Percentiles rank a stretch among this genome's conserved stretches.
These are phyloP conservation scores for Betta splendens DNA, from an alignment of 2,797 vertebrate genomes.

Conservation along the genomic window DNA sequence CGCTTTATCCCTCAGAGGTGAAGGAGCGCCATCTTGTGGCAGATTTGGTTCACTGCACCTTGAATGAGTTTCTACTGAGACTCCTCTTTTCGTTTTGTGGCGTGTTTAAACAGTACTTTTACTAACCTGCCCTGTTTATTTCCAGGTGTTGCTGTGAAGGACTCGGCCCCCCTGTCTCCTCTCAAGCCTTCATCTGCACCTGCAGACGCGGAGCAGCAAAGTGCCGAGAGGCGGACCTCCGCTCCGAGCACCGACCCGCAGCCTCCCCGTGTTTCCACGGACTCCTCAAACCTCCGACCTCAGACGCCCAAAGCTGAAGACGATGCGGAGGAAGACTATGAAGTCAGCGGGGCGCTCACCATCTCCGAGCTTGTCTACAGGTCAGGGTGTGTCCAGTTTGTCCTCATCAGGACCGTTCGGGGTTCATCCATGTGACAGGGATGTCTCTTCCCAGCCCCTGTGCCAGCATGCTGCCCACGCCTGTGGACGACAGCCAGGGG, in stretches of 20 bases:
- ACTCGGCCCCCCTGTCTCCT: constrained; percentile 75
- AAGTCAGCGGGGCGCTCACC: constrained; percentile 78
- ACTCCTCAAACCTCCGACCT: constrained; percentile 63
- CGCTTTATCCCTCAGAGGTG: not conserved
- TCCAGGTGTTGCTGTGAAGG: constrained; percentile 78
- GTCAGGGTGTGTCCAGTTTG: too few relatives aligned
- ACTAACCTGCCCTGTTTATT: constrained; percentile 5
- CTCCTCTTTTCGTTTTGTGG: not conserved
- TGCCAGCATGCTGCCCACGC: constrained; percentile 91
- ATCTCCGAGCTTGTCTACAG: constrained; percentile 93
- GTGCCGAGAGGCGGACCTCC: constrained; percentile 45
- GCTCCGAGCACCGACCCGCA: constrained; percentile 54
- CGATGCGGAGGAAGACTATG: constrained; percentile 66
- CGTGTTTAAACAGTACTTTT: too few relatives aligned
- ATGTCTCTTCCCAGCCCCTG: constrained; percentile 79
- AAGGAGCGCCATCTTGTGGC: constrained; percentile 56
- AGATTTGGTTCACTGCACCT: constrained; percentile 25
- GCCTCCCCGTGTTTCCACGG: constrained; percentile 62
- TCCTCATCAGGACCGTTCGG: too few relatives aligned
- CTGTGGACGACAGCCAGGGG: constrained; percentile 83
- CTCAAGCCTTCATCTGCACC: constrained; percentile 64
- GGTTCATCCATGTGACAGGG: too few relatives aligned
- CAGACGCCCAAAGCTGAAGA: constrained; percentile 74
- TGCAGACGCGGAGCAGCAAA: constrained; percentile 65
- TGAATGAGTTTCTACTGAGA: not conserved